A percentile compares a stretch with the other conserved stretches of the same genome.
These are phyloP conservation scores for Steinernema carpocapsae DNA, from an alignment of 2,888 invertebrate genomes.

Conservation along the genomic window DNA sequence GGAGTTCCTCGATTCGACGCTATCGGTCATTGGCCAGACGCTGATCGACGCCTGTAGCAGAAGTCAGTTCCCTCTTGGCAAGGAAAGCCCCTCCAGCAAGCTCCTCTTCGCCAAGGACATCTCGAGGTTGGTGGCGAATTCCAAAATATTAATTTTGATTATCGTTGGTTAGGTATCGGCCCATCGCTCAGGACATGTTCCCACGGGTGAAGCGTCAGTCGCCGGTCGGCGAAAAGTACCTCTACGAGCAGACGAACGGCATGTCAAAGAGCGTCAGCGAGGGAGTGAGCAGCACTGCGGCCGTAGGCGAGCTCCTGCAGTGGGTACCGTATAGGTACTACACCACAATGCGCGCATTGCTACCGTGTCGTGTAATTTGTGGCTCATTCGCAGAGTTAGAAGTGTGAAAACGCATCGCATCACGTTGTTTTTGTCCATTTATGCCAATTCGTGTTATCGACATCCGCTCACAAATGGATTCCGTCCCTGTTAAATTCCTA, in stretches of 20 bases:
- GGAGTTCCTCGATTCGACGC: conserved; percentile 88
- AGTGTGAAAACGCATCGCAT: too few species aligned
- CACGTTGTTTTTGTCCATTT: too few species aligned
- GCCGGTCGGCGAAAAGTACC: conserved; percentile 44
- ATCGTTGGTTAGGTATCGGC: conserved; percentile 77
- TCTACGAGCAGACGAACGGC: conserved; percentile 49
- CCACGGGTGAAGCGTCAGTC: conserved; percentile 77
- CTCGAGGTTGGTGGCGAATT: conserved; percentile 76
- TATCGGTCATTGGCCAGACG: conserved; percentile 93
- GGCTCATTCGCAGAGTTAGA: too few species aligned
- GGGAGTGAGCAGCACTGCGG: conserved; percentile 49
- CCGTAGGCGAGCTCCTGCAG: conserved; percentile 60
- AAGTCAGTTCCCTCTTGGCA: conserved; percentile 57
- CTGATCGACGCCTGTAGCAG: conserved; percentile 87
- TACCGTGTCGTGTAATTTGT: too few species aligned
- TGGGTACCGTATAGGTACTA: too few species aligned
- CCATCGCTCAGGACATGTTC: conserved; percentile 89
- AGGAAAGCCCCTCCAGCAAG: conserved; percentile 92
- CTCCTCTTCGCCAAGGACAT: conserved; percentile 94
- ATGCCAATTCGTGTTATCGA: too few species aligned
- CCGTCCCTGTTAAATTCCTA: too few species aligned
- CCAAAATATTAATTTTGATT: too few species aligned
- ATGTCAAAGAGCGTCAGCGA: conserved; percentile 46
- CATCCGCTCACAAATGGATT: too few species aligned
- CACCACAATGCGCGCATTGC: too few species aligned